These are phyloP conservation scores for Lontra canadensis DNA, from an alignment of 2,113 vertebrate genomes.

Conservation along the genomic window DNA sequence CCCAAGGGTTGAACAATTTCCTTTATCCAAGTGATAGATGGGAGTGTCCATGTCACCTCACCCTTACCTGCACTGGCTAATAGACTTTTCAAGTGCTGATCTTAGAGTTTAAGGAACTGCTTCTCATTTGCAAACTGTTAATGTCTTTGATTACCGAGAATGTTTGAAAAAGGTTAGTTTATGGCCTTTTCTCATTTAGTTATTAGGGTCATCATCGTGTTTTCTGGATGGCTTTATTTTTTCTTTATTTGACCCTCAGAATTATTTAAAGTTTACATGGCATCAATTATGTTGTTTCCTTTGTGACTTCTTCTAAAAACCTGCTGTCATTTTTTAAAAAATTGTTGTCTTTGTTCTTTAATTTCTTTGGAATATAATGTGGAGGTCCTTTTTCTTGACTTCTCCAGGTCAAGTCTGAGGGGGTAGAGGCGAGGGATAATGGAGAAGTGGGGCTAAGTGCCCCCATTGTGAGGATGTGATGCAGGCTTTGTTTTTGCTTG, in stretches of 20 bases:
- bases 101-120: neutral
- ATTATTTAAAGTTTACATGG: neutral
- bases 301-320: neutral
- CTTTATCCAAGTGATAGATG: neutral
- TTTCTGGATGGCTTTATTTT: neutral
- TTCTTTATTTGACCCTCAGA: neutral
- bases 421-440: neutral
- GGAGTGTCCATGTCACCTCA: neutral
- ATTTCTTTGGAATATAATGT: neutral
- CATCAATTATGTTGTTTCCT: neutral
- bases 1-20: neutral
- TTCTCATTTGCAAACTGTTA: neutral
- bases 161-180: neutral
- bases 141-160: neutral
- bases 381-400: neutral
- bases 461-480: neutral
- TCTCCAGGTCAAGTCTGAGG: neutral
- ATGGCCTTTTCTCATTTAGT: neutral
- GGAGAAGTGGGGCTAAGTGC: neutral
- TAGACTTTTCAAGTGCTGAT: neutral
- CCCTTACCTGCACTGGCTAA: neutral
- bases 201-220: neutral
- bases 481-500: neutral
- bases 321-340: neutral
- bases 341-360: neutral